Percentiles rank a stretch among this genome's conserved stretches.
These are phyloP conservation scores for Orius insidiosus DNA, from an alignment of 1,140 invertebrate species.

Conservation along the genomic window DNA sequence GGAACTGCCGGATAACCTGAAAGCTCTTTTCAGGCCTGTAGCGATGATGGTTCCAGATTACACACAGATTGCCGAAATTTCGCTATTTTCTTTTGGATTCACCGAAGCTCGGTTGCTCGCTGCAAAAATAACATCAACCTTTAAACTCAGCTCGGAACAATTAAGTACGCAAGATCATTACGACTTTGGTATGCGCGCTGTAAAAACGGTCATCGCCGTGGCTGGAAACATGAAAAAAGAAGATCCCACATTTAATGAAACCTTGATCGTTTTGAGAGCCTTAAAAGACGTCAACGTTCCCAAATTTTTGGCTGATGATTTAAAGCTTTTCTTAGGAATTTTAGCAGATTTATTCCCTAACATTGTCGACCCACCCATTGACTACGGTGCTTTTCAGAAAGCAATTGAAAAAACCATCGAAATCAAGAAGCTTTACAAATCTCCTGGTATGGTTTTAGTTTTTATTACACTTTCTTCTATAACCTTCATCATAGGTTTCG, in stretches of 20 bases:
- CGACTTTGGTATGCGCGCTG: slow-evolving; percentile 36
- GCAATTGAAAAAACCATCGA: slow-evolving; percentile 25
- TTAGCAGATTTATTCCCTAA: slow-evolving; percentile 53
- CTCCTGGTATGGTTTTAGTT: too few species aligned
- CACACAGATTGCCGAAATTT: slow-evolving; percentile 51
- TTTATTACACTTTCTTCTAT: slow-evolving; percentile 19
- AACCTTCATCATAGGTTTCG: slow-evolving; percentile 35
- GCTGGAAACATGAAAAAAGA: slow-evolving; percentile 50
- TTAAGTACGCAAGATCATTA: slow-evolving; percentile 43
- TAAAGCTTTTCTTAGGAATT: slow-evolving; percentile 51
- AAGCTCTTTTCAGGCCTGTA: slow-evolving; percentile 52
- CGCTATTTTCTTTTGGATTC: slow-evolving; percentile 52
- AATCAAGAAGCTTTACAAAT: not conserved
- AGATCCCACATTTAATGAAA: slow-evolving; percentile 39
- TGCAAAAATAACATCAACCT: slow-evolving; percentile 52
- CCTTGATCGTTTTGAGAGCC: slow-evolving; percentile 37
- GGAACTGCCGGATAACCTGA: slow-evolving; percentile 54
- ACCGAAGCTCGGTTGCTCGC: slow-evolving; percentile 41
- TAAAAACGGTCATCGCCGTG: slow-evolving; percentile 47
- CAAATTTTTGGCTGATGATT: slow-evolving; percentile 50
- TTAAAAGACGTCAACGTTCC: slow-evolving; percentile 55
- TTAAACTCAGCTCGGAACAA: slow-evolving; percentile 52
- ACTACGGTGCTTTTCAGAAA: slow-evolving; percentile 34
- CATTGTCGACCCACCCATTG: slow-evolving; percentile 36
- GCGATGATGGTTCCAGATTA: slow-evolving; percentile 66